Evolutionary conservation across 2,888 invertebrate genomes (phyloP), one percentile per base, ranked within the genome.

Genomic region (Entomobrya multifasciata): DNA sequence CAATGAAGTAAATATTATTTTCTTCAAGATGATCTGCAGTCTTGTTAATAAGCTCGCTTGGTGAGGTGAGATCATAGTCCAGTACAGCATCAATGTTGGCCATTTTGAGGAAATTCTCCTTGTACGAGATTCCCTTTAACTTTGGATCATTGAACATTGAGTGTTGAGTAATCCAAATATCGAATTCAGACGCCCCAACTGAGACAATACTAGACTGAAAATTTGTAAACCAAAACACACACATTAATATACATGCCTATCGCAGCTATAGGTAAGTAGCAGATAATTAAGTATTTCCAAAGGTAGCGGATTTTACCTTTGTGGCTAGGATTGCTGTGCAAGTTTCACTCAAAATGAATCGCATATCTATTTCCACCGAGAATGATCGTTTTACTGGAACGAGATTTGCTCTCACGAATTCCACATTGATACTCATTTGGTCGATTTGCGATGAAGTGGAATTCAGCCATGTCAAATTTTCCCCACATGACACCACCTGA

Each of bases 351-450:
- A 86, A 25, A 20, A 67, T 80, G 25, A 86, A 86, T 41, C 76
- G 55, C 86, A 86, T 86, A n/a, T 86, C 86, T 11, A 81, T 76
- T 80, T 86, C 86, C 10, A 86, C 86, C 0, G 86, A 86, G 67
- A 86, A 86, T 13, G 41, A 55, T 6, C 76, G 49, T 52, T 80
- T 80, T 5, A 57, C 81, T 17, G 74, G 65, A 30, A 20, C 30
- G 17, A 86, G 44, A 57, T 80, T 80, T 1, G 62, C 86, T 25
- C 86, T 47, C 13, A 86, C 86, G 30, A 30, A 80, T 4, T 67
- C 65, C 2, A 81, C 80, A 20, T 81, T 80, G 1, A 81, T 52
- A 0, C n/a, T 15, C 1, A 55, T 20, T 22, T 80, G 86, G 27
- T 86, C 76, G 17, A 86, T 44, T 6, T 49, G 11, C 1, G 65